Percentiles rank a stretch among this genome's conserved stretches.
phyloP scores from a whole-genome alignment of 92 coral and sea anemone species.

The Heliopora coerulea region DNA sequence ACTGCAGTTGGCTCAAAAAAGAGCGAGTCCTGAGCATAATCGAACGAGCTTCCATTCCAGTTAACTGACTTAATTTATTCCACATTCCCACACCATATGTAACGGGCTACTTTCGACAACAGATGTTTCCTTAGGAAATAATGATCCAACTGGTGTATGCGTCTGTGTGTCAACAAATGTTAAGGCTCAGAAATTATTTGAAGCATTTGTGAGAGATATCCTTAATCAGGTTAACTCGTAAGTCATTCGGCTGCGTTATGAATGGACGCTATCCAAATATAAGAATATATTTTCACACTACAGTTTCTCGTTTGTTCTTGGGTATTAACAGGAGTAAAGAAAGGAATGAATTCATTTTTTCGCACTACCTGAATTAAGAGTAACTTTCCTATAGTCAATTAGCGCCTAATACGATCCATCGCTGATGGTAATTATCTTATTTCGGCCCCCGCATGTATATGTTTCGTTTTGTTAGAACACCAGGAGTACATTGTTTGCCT shows the following conservation, averaged over 20 bases:
- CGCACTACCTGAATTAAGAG: background rate
- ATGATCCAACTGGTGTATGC: background rate
- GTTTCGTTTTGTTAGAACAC: slow-evolving; percentile 9
- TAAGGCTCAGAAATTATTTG: slow-evolving; percentile 1
- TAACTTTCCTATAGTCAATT: background rate
- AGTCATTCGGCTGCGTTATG: background rate
- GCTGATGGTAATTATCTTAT: slow-evolving; percentile 6
- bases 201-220: slow-evolving; percentile 13
- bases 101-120: slow-evolving; percentile 12
- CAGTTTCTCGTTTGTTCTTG: background rate
- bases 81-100: background rate
- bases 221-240: slow-evolving; percentile 15
- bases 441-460: slow-evolving; percentile 17
- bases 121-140: background rate
- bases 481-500: background rate
- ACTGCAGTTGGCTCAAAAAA: background rate
- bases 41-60: too few relatives aligned
- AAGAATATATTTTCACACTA: background rate
- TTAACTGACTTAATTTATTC: background rate
- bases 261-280: background rate
- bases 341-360: background rate
- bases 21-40: too few relatives aligned
- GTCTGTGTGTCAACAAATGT: slow-evolving; percentile 28
- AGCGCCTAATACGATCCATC: slow-evolving; percentile 28
- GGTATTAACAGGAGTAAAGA: background rate